Evolutionary conservation across 2,888 invertebrate species (phyloP), one percentile per base, ranked within the genome.

Genomic region (Slavum lentiscoides): DNA sequence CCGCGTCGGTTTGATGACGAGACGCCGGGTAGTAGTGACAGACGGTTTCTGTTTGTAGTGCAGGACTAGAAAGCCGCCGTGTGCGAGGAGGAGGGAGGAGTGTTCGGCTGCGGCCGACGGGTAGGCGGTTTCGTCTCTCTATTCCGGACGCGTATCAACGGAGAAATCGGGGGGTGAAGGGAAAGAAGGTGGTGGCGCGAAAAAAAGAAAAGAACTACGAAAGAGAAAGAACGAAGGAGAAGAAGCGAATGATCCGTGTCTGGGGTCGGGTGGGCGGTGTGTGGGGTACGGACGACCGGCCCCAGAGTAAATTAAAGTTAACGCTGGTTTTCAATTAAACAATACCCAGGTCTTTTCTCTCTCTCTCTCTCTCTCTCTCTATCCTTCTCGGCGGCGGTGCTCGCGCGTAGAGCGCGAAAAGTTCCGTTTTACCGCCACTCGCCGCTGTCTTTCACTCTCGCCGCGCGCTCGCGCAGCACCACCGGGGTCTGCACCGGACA

Each of bases 321-420:
- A 77, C 77, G 70, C 70, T 37, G 77, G 77, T 80, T 80, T 80
- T 80, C 80, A 80, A 80, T 80, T 80, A 72, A 72, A 80, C 72
- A 80, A 80, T 70, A 64, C 70, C 49, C 70, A 7, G 80, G 70
- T 53, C 53, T 49, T 49, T 49, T 77, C n/a, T n/a, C n/a, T 77
- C 70, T 70, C 69, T 77, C 69, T 30, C 30, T 30, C n/a, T 30
- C 30, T 30, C 30, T 4, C 4, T 4, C 30, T 30, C 30, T 4
- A n/a, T 30, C 30, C 30, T 30, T 4, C 30, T 30, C 30, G 30
- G 1, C 30, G 30, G 30, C 4, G 30, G 30, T 30, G 30, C 53
- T 72, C 64, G 58, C 64, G 58, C 64, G 72, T 80, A 64, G 39
- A 72, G 55, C 80, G 72, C 70, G 80, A 80, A 80, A 80, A 80